phyloP scores from a whole-genome alignment of 2,797 vertebrate species.

The Leptodactylus fallax region DNA sequence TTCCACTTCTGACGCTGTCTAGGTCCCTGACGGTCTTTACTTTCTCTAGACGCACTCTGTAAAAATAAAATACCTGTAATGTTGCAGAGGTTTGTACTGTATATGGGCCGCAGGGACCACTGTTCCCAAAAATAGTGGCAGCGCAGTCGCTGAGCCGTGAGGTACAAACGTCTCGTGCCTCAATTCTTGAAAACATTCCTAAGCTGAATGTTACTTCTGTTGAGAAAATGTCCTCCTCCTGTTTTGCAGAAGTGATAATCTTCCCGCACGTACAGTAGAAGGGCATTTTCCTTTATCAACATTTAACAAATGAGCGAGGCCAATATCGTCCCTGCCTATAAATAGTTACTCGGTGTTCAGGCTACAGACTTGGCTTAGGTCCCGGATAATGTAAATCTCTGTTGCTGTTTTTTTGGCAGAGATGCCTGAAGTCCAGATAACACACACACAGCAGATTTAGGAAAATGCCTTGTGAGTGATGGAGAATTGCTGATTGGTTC shows the following conservation, averaged over 20 bases:
- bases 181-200: not conserved
- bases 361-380: not conserved
- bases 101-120: too few species aligned
- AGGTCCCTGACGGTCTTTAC: too few species aligned
- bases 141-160: not conserved
- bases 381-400: constrained; percentile 29
- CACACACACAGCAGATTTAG: not conserved
- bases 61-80: too few species aligned
- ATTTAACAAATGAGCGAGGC: not conserved
- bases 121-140: not conserved
- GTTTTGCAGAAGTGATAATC: not conserved
- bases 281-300: not conserved
- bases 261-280: not conserved
- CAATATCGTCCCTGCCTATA: not conserved
- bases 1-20: too few species aligned
- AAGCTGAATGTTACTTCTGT: not conserved
- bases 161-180: not conserved
- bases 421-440: not conserved
- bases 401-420: not conserved
- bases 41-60: too few species aligned
- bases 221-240: too few species aligned
- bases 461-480: constrained; percentile 1
- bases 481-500: constrained; percentile 17
- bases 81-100: too few species aligned
- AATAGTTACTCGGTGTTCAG: not conserved